Base-by-base conservation (phyloP, 2,113 vertebrate genomes). In the Rhizomys pruinosus region DNA sequence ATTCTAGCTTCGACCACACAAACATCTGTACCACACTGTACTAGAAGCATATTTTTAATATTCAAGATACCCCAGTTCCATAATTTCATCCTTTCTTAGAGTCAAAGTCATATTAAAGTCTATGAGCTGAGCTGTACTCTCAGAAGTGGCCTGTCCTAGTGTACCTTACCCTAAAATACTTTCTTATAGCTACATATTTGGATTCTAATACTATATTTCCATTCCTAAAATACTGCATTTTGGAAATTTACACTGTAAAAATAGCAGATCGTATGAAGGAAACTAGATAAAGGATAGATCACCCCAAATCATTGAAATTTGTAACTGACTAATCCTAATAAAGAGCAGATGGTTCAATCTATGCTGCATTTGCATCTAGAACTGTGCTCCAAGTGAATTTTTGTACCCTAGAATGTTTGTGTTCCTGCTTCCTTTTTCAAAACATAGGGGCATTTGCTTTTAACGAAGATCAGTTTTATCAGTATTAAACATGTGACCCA, bases 201-300 rank as follows among this genome's bases (percentile, higher is more conserved):
- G 72, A 12, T 12, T 72, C n/a, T 78, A 63, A 59, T 74, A 63
- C 29, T 20, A 37, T 78, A 52, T 32, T 4, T 76, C 34, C 69
- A 72, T 88, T 95, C 29, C 55, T 81, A 25, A 39, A n/a, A 84
- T 92, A 25, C 44, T 66, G 17, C 39, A 64, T 92, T 87, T 34
- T 82, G 52, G n/a, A 71, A 63, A 90, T 37, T 66, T 34, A 71
- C 32, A 42, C 42, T n/a, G n/a, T 7, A 61, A 57, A 91, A 85
- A 69, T 88, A 39, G 69, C 20, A 68, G 59, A 63, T 82, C 42
- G 63, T 92, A 15, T 9, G 2, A 66, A 27, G 37, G 25, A 32
- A 73, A 81, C 34, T 32, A 22, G 9, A 17, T 29, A 94, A 84
- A 61, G 17, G 20, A 57, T 2, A 93, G 77, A 39, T 27, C 10